phyloP scores from a whole-genome alignment of 2,113 vertebrate genomes.

The Epinephelus cyanopodus region DNA sequence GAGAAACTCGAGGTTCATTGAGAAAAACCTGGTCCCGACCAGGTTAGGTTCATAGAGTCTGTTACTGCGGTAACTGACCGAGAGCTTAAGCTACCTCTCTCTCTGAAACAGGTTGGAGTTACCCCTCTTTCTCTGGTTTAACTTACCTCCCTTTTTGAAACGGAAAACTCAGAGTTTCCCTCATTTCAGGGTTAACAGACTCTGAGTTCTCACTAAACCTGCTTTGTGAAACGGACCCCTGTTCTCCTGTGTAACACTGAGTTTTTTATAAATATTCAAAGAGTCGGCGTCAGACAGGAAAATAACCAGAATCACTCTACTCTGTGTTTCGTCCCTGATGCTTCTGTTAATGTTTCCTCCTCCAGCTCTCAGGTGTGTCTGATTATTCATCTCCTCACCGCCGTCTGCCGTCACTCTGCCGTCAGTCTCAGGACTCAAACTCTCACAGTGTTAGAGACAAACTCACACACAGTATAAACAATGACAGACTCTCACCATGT shows the following conservation, averaged over 20 bases:
- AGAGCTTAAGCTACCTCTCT: no score
- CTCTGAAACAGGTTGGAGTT: no score
- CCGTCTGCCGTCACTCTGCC: background rate
- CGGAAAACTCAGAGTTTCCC: no score
- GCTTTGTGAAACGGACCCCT: no score
- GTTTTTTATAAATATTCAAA: background rate
- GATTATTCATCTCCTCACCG: background rate
- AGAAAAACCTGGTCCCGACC: no score
- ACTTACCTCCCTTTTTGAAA: no score
- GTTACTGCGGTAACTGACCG: no score
- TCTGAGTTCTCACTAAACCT: no score
- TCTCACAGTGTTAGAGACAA: background rate
- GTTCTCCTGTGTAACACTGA: background rate
- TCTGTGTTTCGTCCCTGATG: background rate
- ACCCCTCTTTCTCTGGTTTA: no score
- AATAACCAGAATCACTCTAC: background rate
- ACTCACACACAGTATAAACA: background rate
- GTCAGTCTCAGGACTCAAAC: background rate
- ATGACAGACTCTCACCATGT: constrained; percentile 3
- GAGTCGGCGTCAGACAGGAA: background rate
- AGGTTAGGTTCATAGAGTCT: no score
- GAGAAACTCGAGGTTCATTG: no score
- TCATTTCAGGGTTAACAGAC: no score
- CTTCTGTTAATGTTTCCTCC: background rate
- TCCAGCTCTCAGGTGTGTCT: background rate